A percentile compares a stretch with the other conserved stretches of the same genome.
Conservation (phyloP, 2,113 vertebrate species). For the Aspiorhynchus laticeps region DNA sequence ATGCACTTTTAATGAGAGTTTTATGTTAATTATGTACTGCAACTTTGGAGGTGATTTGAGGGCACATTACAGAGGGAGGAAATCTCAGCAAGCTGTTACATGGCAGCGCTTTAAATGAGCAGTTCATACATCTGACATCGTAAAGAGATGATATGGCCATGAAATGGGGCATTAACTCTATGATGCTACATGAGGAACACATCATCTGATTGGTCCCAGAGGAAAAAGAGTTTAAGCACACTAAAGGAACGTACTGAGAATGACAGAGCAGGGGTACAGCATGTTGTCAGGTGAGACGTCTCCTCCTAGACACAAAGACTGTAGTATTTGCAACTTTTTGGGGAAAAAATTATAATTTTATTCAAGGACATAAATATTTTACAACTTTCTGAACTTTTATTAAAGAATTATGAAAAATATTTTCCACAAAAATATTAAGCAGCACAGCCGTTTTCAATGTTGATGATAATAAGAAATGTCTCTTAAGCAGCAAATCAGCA, state of each 20-base stretch:
- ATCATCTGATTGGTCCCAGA: not conserved
- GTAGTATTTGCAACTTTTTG: not conserved
- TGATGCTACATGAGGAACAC: not conserved
- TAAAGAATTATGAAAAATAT: not conserved
- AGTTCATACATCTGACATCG: slow-evolving; percentile 1
- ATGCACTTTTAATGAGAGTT: slow-evolving; percentile 66
- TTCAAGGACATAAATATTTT: not conserved
- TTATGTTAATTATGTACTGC: slow-evolving; percentile 65
- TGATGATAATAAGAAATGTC: too few species aligned
- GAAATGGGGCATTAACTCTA: slow-evolving; percentile 8
- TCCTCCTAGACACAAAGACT: not conserved
- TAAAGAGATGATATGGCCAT: slow-evolving; percentile 13
- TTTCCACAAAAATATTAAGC: too few species aligned
- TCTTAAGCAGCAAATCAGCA: not conserved
- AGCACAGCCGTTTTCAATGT: too few species aligned
- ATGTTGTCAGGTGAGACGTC: not conserved
- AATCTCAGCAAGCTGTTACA: not conserved
- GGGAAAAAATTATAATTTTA: not conserved
- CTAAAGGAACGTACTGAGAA: not conserved
- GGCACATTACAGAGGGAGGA: slow-evolving; percentile 21
- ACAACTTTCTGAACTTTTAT: not conserved
- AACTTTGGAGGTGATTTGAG: slow-evolving; percentile 35
- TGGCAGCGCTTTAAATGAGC: slow-evolving; percentile 1
- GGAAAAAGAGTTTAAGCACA: not conserved
- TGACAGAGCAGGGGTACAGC: not conserved